Evolutionary conservation across 2,797 vertebrate genomes (phyloP), one percentile per base, ranked within the genome.

Genomic region (Spinibarbus caldwelli): DNA sequence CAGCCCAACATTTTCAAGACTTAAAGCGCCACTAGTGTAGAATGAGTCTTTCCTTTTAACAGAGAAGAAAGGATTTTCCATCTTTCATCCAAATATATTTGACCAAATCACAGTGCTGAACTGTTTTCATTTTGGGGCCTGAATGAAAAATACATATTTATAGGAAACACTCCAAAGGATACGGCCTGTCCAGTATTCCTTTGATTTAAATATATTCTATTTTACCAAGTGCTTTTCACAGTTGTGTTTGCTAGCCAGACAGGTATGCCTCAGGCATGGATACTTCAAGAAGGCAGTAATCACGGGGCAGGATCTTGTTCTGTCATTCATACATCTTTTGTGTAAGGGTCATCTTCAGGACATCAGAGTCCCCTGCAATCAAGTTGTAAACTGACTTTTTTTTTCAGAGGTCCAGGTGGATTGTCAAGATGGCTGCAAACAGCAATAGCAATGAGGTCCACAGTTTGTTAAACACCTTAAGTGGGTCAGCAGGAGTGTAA

Each of bases 381-480:
- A 41, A n/a, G 31, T 6, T 12, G 43, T 64, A 75, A 64, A 83
- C 41, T 38, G 11, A 15, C 43, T 66, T 84, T 49, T n/a, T 29
- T 64, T 26, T 26, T 47, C 54, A 19, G 41, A 75, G 8, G 29
- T 75, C 82, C 72, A 52, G 45, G 54, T 77, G 59, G 31, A 67
- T 77, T 29, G 34, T 67, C 23, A 84, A 43, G 36, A 54, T 84
- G 62, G n/a, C n/a, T 15, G n/a, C 11, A 68, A 77, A 54, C 62
- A 78, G 47, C 62, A 68, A n/a, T 43, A 38, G 10, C 47, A 54
- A 31, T 31, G 47, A 77, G 17, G n/a, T 49, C 36, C 62, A 78
- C n/a, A n/a, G 7, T 77, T 81, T 70, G 67, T 71, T 78, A 84
- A 84, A 78, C 62, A 84, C 19, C 10, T 29, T 68, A 78, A 84